These are phyloP conservation scores for Dendrocopos noguchii DNA, from an alignment of 2,113 vertebrate species.

Conservation along the genomic window DNA sequence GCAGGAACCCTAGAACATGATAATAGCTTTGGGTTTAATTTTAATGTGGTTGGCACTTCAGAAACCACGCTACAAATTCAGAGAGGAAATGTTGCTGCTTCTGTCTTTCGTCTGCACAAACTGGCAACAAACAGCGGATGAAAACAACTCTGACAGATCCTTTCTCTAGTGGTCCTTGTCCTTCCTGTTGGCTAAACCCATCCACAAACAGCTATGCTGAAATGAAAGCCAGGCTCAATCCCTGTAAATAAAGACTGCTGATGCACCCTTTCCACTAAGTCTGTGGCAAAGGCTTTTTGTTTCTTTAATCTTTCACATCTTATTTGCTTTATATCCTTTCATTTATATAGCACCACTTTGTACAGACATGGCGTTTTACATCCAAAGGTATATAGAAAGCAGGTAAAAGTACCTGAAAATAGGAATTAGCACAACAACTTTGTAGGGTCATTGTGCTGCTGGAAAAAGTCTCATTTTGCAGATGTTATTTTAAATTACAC, in stretches of 20 bases:
- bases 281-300: conserved; percentile 16
- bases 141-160: conserved; percentile 44
- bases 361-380: background rate
- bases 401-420: background rate
- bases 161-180: conserved; percentile 24
- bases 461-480: background rate
- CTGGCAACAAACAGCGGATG: background rate
- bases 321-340: background rate
- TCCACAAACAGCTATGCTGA: background rate
- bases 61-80: background rate
- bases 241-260: conserved; percentile 21
- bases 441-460: background rate
- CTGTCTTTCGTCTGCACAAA: conserved; percentile 31
- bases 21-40: conserved; percentile 14
- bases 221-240: conserved; percentile 3
- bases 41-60: conserved; percentile 3
- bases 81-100: conserved; percentile 6
- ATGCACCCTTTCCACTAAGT: background rate
- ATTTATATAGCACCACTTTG: background rate
- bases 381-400: background rate
- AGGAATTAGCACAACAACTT: background rate
- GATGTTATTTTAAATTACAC: background rate
- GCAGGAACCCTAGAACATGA: background rate
- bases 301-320: background rate
- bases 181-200: conserved; percentile 13